Percentiles rank a stretch among this genome's conserved stretches.
Evolutionary conservation across 2,797 vertebrate genomes (phyloP).

Genomic region (Leptoclinus maculatus): DNA sequence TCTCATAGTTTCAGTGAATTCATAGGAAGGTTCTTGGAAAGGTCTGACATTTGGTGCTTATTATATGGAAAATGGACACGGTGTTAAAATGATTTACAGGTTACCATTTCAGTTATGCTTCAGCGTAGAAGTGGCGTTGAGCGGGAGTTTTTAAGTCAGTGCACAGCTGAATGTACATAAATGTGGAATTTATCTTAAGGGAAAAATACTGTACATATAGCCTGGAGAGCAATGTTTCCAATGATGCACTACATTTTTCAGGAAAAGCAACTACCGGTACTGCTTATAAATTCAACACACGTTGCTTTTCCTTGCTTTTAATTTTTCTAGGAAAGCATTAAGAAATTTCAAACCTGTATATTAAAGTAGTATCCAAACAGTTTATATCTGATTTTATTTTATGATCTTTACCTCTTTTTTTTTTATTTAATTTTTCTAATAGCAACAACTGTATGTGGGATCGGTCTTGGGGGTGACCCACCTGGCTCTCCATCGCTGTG

Average conservation of each 20-base stretch:
- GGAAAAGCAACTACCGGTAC: neutral
- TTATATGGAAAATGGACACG: neutral
- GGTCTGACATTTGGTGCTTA: neutral
- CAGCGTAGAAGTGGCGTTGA: too few species aligned
- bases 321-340: neutral
- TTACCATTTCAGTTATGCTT: neutral
- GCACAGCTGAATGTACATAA: neutral
- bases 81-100: neutral
- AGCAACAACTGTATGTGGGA: conserved; percentile 99
- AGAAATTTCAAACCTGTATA: neutral
- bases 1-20: neutral
- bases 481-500: conserved; percentile 95
- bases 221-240: neutral
- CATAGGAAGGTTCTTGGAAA: neutral
- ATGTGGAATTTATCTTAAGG: neutral
- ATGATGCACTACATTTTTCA: neutral
- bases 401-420: conserved; percentile 12
- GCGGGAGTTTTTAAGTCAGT: neutral
- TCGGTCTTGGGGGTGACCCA: conserved; percentile 94
- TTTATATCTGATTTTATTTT: neutral
- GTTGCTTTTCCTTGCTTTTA: neutral
- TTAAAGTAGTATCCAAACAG: neutral
- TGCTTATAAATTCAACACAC: neutral
- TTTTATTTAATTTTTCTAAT: conserved; percentile 20
- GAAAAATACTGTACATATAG: neutral